Conservation (phyloP, 2,797 vertebrate genomes). For the Acrossocheilus wenchowensis region DNA sequence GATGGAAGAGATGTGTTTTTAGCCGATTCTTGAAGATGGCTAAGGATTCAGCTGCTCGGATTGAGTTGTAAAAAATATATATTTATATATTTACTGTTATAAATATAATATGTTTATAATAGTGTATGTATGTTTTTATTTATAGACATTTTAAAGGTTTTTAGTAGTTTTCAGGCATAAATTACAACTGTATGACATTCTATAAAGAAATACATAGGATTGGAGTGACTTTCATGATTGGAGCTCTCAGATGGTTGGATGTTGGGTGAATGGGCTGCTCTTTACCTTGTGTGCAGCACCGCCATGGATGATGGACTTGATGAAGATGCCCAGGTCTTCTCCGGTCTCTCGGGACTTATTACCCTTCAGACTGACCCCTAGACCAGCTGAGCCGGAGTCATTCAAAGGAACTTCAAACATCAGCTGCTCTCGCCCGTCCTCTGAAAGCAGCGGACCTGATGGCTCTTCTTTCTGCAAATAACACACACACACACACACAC, state of each 20-base stretch:
- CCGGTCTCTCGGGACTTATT: conserved; percentile 84
- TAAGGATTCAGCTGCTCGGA: too few species aligned
- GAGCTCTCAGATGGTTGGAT: background rate
- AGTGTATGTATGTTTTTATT: background rate
- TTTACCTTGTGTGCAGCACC: conserved; percentile 86
- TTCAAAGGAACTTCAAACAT: conserved; percentile 86
- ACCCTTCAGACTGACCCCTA: conserved; percentile 87
- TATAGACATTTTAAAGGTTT: background rate
- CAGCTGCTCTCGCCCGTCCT: conserved; percentile 80
- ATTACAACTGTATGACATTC: background rate
- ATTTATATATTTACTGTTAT: too few species aligned
- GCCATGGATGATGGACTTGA: conserved; percentile 87
- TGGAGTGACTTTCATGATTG: background rate
- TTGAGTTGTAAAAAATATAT: too few species aligned
- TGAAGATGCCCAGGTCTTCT: conserved; percentile 86
- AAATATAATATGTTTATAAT: background rate
- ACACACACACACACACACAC: background rate
- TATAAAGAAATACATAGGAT: background rate
- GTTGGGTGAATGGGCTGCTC: background rate
- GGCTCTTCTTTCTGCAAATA: conserved; percentile 81
- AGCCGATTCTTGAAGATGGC: too few species aligned
- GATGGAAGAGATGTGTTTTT: too few species aligned
- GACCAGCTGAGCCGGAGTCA: conserved; percentile 84
- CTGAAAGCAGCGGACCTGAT: conserved; percentile 68
- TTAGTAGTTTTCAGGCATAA: background rate